Evolutionary conservation across 1,140 invertebrate species (phyloP).

Genomic region (Arctopsyche grandis): DNA sequence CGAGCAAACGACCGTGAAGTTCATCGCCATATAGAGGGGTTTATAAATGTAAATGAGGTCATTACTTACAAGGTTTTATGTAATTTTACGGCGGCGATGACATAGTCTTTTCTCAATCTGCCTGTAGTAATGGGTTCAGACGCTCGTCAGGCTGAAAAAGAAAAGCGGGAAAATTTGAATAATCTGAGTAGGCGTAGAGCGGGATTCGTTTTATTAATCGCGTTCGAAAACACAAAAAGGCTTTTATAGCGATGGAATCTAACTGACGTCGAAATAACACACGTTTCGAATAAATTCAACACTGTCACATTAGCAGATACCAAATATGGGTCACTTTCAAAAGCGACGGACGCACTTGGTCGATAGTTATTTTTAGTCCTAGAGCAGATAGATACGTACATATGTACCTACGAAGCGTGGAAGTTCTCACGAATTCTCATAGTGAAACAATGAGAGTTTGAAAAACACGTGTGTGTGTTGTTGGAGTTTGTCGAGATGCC

Average conservation of each 20-base stretch:
- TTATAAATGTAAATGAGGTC: constrained; percentile 9
- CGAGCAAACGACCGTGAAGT: background rate
- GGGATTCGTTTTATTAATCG: background rate
- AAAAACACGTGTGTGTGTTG: background rate
- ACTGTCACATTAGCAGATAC: no score
- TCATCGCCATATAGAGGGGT: background rate
- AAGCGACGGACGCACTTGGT: no score
- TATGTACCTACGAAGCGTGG: no score
- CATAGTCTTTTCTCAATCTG: background rate
- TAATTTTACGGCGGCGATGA: background rate
- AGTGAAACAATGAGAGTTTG: background rate
- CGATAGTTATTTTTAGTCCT: no score
- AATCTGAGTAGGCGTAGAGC: background rate
- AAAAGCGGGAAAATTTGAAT: background rate
- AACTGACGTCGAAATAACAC: background rate
- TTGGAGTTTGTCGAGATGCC: background rate
- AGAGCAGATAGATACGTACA: no score
- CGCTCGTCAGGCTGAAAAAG: background rate
- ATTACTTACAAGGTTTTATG: constrained; percentile 15
- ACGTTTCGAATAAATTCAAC: background rate
- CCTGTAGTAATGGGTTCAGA: background rate
- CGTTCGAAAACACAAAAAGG: background rate
- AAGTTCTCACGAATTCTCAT: background rate
- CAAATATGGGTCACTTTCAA: no score
- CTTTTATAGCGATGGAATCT: background rate